Evolutionary conservation across 2,113 vertebrate species (phyloP).

Genomic region (Anguilla rostrata): DNA sequence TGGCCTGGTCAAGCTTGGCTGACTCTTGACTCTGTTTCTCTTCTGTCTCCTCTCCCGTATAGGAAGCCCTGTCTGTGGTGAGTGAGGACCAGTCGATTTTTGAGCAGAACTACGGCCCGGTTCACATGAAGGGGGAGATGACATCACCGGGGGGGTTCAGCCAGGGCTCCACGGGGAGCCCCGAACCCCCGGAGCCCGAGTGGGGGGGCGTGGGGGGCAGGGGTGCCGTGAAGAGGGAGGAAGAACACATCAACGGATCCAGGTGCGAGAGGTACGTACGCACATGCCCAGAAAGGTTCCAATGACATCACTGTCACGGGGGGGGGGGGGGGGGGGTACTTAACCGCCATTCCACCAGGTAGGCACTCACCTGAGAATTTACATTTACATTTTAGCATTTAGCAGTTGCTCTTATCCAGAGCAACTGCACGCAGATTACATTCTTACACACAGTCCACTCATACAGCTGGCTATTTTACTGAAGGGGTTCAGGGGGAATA

Average conservation of each 20-base stretch:
- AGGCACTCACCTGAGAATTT: too few relatives aligned
- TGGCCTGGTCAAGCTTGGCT: not conserved
- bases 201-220: slow-evolving; percentile 55
- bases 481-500: too few relatives aligned
- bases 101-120: slow-evolving; percentile 64
- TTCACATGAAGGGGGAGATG: slow-evolving; percentile 76
- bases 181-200: slow-evolving; percentile 64
- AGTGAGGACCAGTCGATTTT: slow-evolving; percentile 78
- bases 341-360: not conserved
- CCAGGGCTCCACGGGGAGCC: slow-evolving; percentile 65
- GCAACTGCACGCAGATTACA: too few relatives aligned
- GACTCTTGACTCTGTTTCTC: not conserved
- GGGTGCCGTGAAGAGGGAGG: slow-evolving; percentile 62
- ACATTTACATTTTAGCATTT: too few relatives aligned
- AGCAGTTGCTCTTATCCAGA: too few relatives aligned
- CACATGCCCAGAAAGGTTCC: not conserved
- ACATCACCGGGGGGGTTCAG: slow-evolving; percentile 58
- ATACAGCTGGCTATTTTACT: too few relatives aligned
- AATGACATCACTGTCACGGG: too few relatives aligned
- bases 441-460: too few relatives aligned
- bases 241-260: slow-evolving; percentile 75
- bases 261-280: slow-evolving; percentile 60
- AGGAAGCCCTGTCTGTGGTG: slow-evolving; percentile 80
- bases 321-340: not conserved
- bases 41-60: not conserved